Evolutionary conservation across 1,140 invertebrate genomes (phyloP).

Genomic region (Bemisia tabaci): DNA sequence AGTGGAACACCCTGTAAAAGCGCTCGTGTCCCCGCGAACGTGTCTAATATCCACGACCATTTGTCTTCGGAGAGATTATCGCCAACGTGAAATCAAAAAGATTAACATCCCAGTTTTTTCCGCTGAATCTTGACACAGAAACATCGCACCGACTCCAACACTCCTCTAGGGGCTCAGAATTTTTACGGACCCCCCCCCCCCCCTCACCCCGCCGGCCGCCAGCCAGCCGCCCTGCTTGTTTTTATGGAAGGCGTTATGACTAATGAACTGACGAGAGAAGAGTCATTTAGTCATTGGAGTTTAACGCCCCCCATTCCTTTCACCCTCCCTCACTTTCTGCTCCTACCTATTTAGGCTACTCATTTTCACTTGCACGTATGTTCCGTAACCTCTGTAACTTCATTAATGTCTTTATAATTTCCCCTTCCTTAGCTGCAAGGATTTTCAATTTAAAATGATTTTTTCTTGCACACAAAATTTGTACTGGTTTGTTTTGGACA

Average conservation of each 20-base stretch:
- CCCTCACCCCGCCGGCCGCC: no score
- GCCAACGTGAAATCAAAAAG: not conserved
- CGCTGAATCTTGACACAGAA: not conserved
- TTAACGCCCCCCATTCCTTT: not conserved
- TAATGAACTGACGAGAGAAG: not conserved
- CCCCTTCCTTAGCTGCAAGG: no score
- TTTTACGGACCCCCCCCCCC: no score
- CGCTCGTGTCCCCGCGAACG: not conserved
- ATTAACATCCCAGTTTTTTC: not conserved
- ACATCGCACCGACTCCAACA: not conserved
- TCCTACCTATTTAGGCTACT: not conserved
- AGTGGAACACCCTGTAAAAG: not conserved
- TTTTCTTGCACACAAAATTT: no score
- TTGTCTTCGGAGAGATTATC: not conserved
- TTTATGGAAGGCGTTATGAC: not conserved
- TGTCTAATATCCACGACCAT: not conserved
- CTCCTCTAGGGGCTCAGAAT: not conserved
- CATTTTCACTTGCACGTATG: not conserved
- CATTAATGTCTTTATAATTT: no score
- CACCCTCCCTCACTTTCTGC: not conserved
- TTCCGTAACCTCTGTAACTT: no score
- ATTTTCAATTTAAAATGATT: no score
- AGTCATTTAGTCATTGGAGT: not conserved
- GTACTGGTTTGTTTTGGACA: no score
- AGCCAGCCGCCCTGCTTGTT: not conserved